Conservation (phyloP, 1,140 invertebrate species). For the Anastatus disparis region DNA sequence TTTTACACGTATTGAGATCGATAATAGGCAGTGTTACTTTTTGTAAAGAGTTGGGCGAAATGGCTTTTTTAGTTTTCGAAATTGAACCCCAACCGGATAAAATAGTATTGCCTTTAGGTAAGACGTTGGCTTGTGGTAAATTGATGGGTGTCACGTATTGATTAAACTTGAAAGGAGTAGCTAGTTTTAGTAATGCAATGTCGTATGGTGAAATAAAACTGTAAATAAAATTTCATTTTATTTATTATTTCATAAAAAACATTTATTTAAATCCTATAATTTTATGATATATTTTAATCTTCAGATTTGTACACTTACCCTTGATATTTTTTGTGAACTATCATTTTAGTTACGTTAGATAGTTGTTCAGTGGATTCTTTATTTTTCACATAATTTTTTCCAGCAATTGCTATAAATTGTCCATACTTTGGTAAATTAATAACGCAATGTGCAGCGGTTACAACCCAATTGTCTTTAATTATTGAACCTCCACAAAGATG, state of each 20-base stretch:
- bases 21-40: slow-evolving; percentile 51
- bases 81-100: slow-evolving; percentile 68
- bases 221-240: slow-evolving; percentile 30
- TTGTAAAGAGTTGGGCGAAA: slow-evolving; percentile 47
- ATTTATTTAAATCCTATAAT: background rate
- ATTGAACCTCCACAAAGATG: slow-evolving; percentile 18
- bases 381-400: slow-evolving; percentile 47
- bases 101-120: slow-evolving; percentile 56
- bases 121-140: slow-evolving; percentile 61
- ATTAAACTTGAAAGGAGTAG: slow-evolving; percentile 66
- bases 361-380: slow-evolving; percentile 63
- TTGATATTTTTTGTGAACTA: slow-evolving; percentile 65
- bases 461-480: background rate
- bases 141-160: slow-evolving; percentile 66
- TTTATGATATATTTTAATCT: background rate
- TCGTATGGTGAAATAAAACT: slow-evolving; percentile 66
- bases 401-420: slow-evolving; percentile 46
- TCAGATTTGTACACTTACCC: slow-evolving; percentile 51
- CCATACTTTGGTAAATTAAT: background rate
- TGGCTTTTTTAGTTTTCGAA: slow-evolving; percentile 9
- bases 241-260: slow-evolving; percentile 31
- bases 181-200: slow-evolving; percentile 72
- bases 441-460: slow-evolving; percentile 17
- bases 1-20: slow-evolving; percentile 42
- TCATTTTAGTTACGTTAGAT: slow-evolving; percentile 54